Evolutionary conservation across 37 sponge, comb jelly and placozoan genomes (phyloP).

Genomic region (Haliclona indistincta): DNA sequence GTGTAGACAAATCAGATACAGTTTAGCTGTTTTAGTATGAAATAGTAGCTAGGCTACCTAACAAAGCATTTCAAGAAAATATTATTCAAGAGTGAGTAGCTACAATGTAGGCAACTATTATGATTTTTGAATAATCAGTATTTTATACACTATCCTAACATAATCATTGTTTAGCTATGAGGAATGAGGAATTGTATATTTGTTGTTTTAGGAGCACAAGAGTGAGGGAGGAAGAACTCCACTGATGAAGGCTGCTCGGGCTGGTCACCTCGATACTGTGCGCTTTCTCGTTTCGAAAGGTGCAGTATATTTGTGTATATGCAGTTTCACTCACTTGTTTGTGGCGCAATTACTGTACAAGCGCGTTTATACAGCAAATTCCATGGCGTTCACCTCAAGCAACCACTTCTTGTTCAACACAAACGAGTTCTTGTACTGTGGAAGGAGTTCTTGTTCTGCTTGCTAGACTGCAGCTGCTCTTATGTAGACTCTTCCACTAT

Average conservation of each 20-base stretch:
- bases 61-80: no score
- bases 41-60: no score
- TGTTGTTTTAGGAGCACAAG: slow-evolving; percentile 59
- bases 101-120: background rate
- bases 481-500: background rate
- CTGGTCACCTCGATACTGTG: slow-evolving; percentile 77
- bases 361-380: background rate
- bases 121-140: background rate
- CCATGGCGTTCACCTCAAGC: background rate
- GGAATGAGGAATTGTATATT: background rate
- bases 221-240: slow-evolving; percentile 84
- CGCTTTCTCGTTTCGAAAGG: slow-evolving; percentile 74
- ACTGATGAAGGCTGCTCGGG: slow-evolving; percentile 84
- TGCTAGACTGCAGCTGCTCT: background rate
- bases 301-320: background rate
- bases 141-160: background rate
- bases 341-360: background rate
- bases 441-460: background rate
- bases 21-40: no score
- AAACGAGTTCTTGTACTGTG: no score
- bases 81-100: no score
- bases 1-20: no score
- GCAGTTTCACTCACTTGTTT: slow-evolving; percentile 7
- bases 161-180: background rate
- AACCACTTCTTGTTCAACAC: no score